phyloP scores from a whole-genome alignment of 1,140 invertebrate species.

The Potamilus streckersoni region DNA sequence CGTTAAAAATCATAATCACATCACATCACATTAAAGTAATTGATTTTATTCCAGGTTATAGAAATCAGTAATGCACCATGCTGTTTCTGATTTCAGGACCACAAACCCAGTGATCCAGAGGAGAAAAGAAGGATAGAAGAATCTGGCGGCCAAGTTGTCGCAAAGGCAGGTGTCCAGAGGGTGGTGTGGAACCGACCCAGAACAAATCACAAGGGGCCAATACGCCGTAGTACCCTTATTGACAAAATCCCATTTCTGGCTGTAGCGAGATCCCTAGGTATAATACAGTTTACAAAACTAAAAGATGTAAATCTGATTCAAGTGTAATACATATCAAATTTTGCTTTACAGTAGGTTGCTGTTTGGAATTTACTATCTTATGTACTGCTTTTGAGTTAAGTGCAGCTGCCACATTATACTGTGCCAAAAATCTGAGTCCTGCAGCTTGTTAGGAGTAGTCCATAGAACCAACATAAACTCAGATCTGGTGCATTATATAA shows the following conservation, averaged over 20 bases:
- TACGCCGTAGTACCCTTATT: conserved; percentile 72
- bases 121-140: conserved; percentile 88
- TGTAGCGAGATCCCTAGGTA: conserved; percentile 91
- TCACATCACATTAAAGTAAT: background rate
- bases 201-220: conserved; percentile 72
- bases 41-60: background rate
- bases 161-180: conserved; percentile 92
- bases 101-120: conserved; percentile 91
- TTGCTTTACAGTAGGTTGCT: too few species aligned
- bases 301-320: background rate
- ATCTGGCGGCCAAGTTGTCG: conserved; percentile 81
- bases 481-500: too few species aligned
- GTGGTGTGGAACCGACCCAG: conserved; percentile 97
- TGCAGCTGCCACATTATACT: too few species aligned
- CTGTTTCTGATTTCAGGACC: conserved; percentile 73
- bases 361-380: too few species aligned
- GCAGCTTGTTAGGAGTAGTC: too few species aligned
- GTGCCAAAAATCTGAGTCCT: too few species aligned
- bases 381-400: too few species aligned
- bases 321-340: too few species aligned
- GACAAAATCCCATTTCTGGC: conserved; percentile 97
- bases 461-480: too few species aligned
- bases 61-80: background rate
- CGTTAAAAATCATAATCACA: too few species aligned
- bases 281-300: conserved; percentile 10